Conservation (phyloP, 1,140 invertebrate species). For the Planococcus citri region DNA sequence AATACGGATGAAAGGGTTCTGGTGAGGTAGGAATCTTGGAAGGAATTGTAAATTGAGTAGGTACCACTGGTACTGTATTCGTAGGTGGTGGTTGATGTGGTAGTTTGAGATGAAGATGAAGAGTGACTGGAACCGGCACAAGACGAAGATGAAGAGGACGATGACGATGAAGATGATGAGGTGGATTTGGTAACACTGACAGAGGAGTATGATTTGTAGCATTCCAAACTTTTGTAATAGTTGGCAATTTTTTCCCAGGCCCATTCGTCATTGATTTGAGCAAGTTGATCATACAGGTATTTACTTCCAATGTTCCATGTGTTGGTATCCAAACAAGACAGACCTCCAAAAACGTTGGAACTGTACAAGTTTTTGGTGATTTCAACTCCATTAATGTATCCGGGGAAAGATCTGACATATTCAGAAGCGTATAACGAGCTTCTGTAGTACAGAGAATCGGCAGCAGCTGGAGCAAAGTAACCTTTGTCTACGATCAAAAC, state of each 20-base stretch:
- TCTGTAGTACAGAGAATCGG: slow-evolving; percentile 10
- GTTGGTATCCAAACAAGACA: background rate
- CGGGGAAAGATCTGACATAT: background rate
- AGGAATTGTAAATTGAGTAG: background rate
- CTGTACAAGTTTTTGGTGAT: background rate
- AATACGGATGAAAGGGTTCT: background rate
- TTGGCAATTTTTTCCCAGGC: background rate
- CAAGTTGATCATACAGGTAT: background rate
- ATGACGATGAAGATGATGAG: background rate
- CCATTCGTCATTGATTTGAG: background rate
- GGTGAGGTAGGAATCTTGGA: background rate
- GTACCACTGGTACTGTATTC: background rate
- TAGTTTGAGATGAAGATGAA: background rate
- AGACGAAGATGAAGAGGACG: background rate
- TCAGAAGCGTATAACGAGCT: background rate
- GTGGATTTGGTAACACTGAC: background rate
- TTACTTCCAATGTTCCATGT: background rate
- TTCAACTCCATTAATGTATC: background rate
- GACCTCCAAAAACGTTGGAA: background rate
- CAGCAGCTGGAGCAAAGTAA: background rate
- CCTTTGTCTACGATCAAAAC: background rate
- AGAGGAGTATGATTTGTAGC: background rate
- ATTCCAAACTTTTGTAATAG: background rate
- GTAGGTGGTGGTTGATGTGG: background rate
- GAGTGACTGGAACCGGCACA: background rate